Percentiles rank a stretch among this genome's conserved stretches.
Evolutionary conservation across 2,888 invertebrate species (phyloP).

Genomic region (Meliscaeva auricollis): DNA sequence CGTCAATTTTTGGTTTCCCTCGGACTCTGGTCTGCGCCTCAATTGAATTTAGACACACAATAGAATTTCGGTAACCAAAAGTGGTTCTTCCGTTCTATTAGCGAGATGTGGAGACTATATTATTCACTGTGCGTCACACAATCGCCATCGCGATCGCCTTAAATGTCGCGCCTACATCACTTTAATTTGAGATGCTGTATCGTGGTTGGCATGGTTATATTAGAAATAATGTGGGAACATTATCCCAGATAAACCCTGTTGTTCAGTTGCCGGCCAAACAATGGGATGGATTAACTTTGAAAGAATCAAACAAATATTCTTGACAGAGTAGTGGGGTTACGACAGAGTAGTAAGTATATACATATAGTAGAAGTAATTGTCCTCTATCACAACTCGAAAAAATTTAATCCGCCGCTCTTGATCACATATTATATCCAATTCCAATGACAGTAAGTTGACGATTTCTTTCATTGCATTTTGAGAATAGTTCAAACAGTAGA

Average conservation of each 20-base stretch:
- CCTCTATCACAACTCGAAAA: conserved; percentile 54
- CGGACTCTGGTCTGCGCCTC: conserved; percentile 33
- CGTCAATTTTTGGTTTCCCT: conserved; percentile 52
- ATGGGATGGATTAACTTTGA: conserved; percentile 45
- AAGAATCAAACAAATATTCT: conserved; percentile 32
- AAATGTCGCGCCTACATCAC: conserved; percentile 52
- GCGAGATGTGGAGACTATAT: conserved; percentile 7
- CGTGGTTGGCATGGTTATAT: conserved; percentile 60
- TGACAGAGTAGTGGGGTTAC: conserved; percentile 54
- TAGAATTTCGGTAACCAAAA: conserved; percentile 67
- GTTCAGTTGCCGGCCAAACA: conserved; percentile 52
- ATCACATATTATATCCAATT: conserved; percentile 9
- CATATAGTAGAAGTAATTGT: conserved; percentile 45
- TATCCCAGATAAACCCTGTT: conserved; percentile 49
- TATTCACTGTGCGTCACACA: conserved; percentile 34
- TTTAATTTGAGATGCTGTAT: conserved; percentile 41
- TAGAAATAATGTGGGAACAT: conserved; percentile 75
- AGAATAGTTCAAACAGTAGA: too few species aligned
- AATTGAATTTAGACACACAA: conserved; percentile 62
- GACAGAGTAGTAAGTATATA: conserved; percentile 58
- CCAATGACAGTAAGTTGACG: conserved; percentile 18
- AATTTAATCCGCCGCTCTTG: conserved; percentile 52
- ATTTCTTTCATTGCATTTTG: background rate
- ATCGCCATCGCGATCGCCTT: conserved; percentile 23
- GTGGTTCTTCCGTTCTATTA: conserved; percentile 72